Evolutionary conservation across 2,113 vertebrate genomes (phyloP), one percentile per base, ranked within the genome.

Genomic region (Benitochromis conjunctus): DNA sequence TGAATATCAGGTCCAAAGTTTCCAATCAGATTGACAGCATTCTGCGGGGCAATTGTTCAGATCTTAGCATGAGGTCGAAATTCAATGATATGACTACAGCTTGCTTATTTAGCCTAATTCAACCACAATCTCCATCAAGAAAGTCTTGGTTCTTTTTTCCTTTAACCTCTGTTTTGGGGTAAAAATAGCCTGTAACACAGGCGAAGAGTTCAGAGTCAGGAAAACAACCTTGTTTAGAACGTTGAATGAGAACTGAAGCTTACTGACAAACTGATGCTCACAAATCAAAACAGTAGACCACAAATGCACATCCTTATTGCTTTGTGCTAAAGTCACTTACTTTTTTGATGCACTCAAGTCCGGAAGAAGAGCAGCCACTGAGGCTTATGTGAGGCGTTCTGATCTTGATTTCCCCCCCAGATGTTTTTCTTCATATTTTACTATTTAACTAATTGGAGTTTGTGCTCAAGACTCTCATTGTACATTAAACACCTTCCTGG

Each of bases 91-190:
- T 53, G 88, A 89, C 87, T 80, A n/a, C 86, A 89, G 80, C 74
- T 84, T 54, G 55, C 81, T 76, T 84, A 58, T 84, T 89, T 79
- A 85, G 86, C 76, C 43, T 41, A 76, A 86, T 83, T 92, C 84
- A 88, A 88, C 89, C 85, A 81, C 88, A 74, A 64, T 92, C 88
- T 90, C 64, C 87, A 81, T 87, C 71, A 85, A 84, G 82, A 93
- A 78, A 36, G 79, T 21, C 78, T 86, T 92, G 89, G 83, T 86
- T 88, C 85, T 9, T 6, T 26, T 83, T 58, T 3, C 1, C 82
- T 53, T 83, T 21, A 34, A 86, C 71, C 48, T 85, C 71, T 80
- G 60, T 14, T 46, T 78, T 9, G 80, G 8, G 57, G 86, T 88
- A 77, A 91, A 93, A 90, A 90, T 90, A 91, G 81, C 79, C 24